Percentiles rank a stretch among this genome's conserved stretches.
Conservation (phyloP, 2,888 invertebrate genomes). For the Orthosia incerta region DNA sequence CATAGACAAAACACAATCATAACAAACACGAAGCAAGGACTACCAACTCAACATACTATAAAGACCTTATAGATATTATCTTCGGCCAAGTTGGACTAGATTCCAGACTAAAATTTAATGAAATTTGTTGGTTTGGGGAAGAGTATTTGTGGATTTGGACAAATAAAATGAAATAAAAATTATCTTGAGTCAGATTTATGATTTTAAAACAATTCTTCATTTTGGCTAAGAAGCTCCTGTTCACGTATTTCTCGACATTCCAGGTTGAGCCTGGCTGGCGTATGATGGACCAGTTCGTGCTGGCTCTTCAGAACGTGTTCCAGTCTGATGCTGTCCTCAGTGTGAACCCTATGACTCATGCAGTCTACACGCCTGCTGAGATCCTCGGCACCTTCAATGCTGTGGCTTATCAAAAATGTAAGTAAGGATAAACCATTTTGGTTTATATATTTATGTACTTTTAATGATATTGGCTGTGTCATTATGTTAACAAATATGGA, state of each 20-base stretch:
- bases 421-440: constrained; percentile 60
- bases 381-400: constrained; percentile 90
- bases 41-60: too few species aligned
- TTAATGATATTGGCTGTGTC: not conserved
- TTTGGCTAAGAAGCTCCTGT: not conserved
- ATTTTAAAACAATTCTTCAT: not conserved
- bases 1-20: too few species aligned
- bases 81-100: not conserved
- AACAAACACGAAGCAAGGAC: too few species aligned
- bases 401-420: constrained; percentile 92
- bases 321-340: constrained; percentile 86
- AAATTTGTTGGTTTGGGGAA: not conserved
- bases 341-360: constrained; percentile 90
- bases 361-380: constrained; percentile 87
- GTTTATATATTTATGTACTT: not conserved
- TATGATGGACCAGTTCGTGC: constrained; percentile 90
- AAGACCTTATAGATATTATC: too few species aligned
- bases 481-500: not conserved
- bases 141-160: too few species aligned
- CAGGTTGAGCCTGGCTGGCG: constrained; percentile 90
- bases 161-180: too few species aligned
- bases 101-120: not conserved
- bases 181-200: too few species aligned
- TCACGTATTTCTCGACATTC: not conserved
- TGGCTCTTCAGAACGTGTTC: constrained; percentile 85